These are phyloP conservation scores for Hymenopus coronatus DNA, from an alignment of 2,888 invertebrate species.

Conservation along the genomic window DNA sequence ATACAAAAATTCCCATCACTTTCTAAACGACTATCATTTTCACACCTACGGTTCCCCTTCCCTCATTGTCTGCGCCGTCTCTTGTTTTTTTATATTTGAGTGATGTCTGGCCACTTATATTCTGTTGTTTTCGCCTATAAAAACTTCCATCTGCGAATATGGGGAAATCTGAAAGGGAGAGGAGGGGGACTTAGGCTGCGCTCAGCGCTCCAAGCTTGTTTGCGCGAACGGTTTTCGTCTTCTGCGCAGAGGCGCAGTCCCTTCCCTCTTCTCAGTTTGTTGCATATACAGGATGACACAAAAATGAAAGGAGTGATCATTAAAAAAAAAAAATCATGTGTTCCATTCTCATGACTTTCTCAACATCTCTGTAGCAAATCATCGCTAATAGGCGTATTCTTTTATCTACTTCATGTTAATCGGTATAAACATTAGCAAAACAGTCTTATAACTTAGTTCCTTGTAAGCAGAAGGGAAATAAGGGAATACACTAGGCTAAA, in stretches of 20 bases:
- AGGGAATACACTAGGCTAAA: too few species aligned
- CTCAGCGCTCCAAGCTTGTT: background rate
- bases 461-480: too few species aligned
- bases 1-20: constrained; percentile 5
- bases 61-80: background rate
- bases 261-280: background rate
- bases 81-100: background rate
- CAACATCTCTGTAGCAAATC: too few species aligned
- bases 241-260: background rate
- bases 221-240: constrained; percentile 3
- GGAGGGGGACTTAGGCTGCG: background rate
- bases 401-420: too few species aligned
- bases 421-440: too few species aligned
- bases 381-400: too few species aligned
- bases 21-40: constrained; percentile 9
- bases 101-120: constrained; percentile 6
- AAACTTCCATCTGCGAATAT: background rate
- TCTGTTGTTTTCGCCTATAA: constrained; percentile 5
- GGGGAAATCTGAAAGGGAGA: background rate
- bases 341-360: too few species aligned
- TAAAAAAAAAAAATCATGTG: too few species aligned
- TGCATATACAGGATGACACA: background rate
- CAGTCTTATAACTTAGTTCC: too few species aligned
- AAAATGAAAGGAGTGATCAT: background rate
- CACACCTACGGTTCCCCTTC: background rate